phyloP scores from a whole-genome alignment of 2,797 vertebrate genomes.

The Chloroceryle amazona region DNA sequence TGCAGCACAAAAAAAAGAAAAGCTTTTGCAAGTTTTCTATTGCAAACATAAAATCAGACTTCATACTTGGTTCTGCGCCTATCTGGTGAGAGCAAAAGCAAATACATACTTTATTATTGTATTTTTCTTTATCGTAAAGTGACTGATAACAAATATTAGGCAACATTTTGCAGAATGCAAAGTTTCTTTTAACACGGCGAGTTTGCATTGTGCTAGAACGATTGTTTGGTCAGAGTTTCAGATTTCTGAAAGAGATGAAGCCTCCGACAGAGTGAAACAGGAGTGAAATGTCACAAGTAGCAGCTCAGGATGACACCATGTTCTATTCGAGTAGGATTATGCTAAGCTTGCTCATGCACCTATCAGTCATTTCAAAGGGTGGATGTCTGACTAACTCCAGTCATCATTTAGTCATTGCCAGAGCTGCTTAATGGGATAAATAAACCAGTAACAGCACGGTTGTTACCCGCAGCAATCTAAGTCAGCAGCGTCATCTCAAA shows the following conservation, averaged over 20 bases:
- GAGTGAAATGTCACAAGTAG: neutral
- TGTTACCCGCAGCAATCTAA: conserved; percentile 1
- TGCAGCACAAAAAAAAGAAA: neutral
- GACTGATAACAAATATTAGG: neutral
- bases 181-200: neutral
- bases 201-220: neutral
- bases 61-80: neutral
- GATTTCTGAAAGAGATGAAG: neutral
- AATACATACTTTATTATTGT: neutral
- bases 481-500: neutral
- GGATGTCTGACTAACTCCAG: conserved; percentile 61
- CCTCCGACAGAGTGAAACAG: neutral
- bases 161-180: neutral
- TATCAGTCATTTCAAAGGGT: neutral
- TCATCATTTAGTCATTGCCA: conserved; percentile 35
- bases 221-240: neutral
- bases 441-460: neutral
- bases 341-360: conserved; percentile 8
- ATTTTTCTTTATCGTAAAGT: neutral
- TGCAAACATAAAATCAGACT: neutral
- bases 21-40: neutral
- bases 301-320: neutral
- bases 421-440: conserved; percentile 17
- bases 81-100: neutral
- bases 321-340: neutral